These are phyloP conservation scores for Nemurella pictetii DNA, from an alignment of 2,888 invertebrate species.

Conservation along the genomic window DNA sequence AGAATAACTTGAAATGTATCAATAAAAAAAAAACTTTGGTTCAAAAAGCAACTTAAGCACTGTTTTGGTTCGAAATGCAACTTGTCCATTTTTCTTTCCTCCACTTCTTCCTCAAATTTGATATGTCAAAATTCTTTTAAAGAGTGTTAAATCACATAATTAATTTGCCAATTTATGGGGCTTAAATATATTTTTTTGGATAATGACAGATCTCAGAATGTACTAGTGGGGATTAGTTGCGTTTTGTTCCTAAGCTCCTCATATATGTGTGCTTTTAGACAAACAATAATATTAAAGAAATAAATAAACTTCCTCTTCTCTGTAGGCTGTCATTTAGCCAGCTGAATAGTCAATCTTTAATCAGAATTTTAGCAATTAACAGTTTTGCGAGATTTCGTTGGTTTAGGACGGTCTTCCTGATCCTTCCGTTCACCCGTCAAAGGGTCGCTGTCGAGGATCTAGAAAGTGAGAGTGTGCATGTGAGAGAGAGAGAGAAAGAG, in stretches of 20 bases:
- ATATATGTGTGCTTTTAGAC: too few relatives aligned
- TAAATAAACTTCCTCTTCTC: too few relatives aligned
- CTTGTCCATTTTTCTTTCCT: not conserved
- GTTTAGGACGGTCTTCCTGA: too few relatives aligned
- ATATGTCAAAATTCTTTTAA: not conserved
- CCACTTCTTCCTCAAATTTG: not conserved
- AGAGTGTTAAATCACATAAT: not conserved
- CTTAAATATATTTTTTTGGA: not conserved
- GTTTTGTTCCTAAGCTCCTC: constrained; percentile 11
- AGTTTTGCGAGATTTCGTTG: too few relatives aligned
- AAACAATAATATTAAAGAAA: too few relatives aligned
- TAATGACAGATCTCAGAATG: not conserved
- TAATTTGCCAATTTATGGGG: not conserved
- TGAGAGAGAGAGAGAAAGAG: too few relatives aligned
- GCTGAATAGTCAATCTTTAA: too few relatives aligned
- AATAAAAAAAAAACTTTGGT: not conserved
- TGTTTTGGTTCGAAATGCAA: not conserved
- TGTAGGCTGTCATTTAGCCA: too few relatives aligned
- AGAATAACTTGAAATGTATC: not conserved
- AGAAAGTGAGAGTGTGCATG: too few relatives aligned
- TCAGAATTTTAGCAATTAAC: too few relatives aligned
- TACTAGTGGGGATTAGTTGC: not conserved
- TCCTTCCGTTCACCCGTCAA: too few relatives aligned
- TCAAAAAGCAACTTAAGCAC: not conserved
- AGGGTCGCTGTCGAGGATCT: too few relatives aligned